These are phyloP conservation scores for Diarsia rubi DNA, from an alignment of 2,888 invertebrate species.

Conservation along the genomic window DNA sequence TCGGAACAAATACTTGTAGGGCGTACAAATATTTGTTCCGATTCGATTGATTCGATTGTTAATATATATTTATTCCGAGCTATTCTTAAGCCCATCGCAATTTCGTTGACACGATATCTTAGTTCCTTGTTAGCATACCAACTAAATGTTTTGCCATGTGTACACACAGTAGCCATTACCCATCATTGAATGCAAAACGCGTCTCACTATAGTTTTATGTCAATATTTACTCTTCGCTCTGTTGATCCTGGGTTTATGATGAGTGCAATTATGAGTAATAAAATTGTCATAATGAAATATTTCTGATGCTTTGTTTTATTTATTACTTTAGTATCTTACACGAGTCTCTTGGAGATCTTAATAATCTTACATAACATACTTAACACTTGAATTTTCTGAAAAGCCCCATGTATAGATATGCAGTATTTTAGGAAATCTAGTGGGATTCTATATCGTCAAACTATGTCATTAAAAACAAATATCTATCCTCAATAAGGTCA, in stretches of 20 bases:
- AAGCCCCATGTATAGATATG: neutral
- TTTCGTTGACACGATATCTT: constrained; percentile 17
- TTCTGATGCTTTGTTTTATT: constrained; percentile 23
- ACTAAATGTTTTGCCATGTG: constrained; percentile 6
- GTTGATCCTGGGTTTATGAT: constrained; percentile 35
- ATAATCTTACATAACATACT: neutral
- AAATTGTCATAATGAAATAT: constrained; percentile 26
- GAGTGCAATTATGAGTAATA: constrained; percentile 38
- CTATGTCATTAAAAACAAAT: neutral
- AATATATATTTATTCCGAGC: neutral
- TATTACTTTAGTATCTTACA: neutral
- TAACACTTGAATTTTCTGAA: neutral
- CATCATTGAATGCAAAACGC: constrained; percentile 42
- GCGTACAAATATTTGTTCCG: no score
- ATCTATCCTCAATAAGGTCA: neutral
- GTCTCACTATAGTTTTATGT: constrained; percentile 23
- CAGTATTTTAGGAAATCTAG: neutral
- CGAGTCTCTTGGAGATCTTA: neutral
- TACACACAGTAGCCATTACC: constrained; percentile 28
- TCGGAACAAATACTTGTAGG: no score
- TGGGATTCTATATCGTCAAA: neutral
- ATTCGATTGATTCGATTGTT: no score
- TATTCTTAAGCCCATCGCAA: neutral
- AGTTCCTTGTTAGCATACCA: constrained; percentile 11
- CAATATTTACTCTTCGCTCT: constrained; percentile 47